Evolutionary conservation across 2,888 invertebrate species (phyloP).

Genomic region (Andrena hattorfiana): DNA sequence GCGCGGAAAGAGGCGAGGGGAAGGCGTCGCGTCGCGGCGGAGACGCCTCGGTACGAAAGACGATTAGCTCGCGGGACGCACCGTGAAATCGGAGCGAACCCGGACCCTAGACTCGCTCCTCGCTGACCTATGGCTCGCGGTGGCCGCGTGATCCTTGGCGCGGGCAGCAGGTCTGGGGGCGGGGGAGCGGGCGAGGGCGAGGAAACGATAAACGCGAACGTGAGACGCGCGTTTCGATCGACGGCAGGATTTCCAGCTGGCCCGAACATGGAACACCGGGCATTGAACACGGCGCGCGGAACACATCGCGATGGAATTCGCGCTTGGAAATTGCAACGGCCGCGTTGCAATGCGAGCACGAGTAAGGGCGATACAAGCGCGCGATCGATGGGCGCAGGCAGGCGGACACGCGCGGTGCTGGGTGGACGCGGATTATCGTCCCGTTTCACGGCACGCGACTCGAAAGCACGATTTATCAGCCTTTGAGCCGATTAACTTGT

Average conservation of each 20-base stretch:
- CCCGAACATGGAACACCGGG: too few relatives aligned
- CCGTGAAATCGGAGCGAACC: slow-evolving; percentile 26
- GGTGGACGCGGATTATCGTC: slow-evolving; percentile 45
- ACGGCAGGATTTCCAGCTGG: background rate
- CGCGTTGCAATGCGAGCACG: background rate
- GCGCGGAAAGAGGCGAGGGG: background rate
- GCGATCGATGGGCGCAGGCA: slow-evolving; percentile 9
- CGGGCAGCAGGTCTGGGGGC: background rate
- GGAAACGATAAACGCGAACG: background rate
- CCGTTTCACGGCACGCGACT: slow-evolving; percentile 56
- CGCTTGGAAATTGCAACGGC: background rate
- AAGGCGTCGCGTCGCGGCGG: background rate
- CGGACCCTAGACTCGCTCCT: background rate
- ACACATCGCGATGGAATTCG: background rate
- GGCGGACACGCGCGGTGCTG: background rate
- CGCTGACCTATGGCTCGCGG: background rate
- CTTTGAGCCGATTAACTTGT: slow-evolving; percentile 69
- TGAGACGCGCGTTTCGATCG: slow-evolving; percentile 2
- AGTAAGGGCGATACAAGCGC: background rate
- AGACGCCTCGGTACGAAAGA: slow-evolving; percentile 73
- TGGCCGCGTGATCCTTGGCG: background rate
- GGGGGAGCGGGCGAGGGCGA: background rate
- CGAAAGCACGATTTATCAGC: slow-evolving; percentile 67
- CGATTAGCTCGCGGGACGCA: slow-evolving; percentile 72
- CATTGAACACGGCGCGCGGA: too few relatives aligned